Evolutionary conservation across 2,888 invertebrate genomes (phyloP), one percentile per base, ranked within the genome.

Genomic region (Drosophila trichaetosa): DNA sequence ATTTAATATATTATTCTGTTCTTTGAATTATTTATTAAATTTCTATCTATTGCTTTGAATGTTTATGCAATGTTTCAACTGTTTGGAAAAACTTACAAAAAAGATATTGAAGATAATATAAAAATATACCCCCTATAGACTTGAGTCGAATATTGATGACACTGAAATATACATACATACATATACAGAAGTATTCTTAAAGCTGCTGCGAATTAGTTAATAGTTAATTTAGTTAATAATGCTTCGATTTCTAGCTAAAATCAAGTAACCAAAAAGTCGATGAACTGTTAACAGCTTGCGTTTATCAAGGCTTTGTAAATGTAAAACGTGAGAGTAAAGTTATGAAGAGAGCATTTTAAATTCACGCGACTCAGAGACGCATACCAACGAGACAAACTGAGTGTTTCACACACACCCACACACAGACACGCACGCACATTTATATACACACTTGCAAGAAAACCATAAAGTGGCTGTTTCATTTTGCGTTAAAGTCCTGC

Each of bases 401-500:
- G 24, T 24, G 4, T 46, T 24, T 16, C 31, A 46, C 34, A 48
- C 33, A 49, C 36, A 53, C 27, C 11, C 34, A 61, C 16, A 18
- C 21, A 57, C 42, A 38, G 21, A 2, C 21, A 33, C 11, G 46
- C 40, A 34, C 13, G 27, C 16, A 48, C 27, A 57, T 53, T 2
- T 16, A 57, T 21, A 60, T 29, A 42, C n/a, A 40, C 31, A 40
- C 56, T 36, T 51, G 38, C 40, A 62, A 48, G 63, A 34, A 46
- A 73, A 66, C 71, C 74, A 78, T 85, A 87, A 87, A 87, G 82
- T 81, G 88, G 76, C 86, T 69, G 75, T 87, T 87, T 86, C 85
- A 89, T 82, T 82, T 85, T 85, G 78, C 85, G 80, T 82, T 76
- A 87, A 85, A 85, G 83, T 84, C 79, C 81, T 85, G 79, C 78